A percentile compares a stretch with the other conserved stretches of the same genome.
These are phyloP conservation scores for Phengaris arion DNA, from an alignment of 2,888 invertebrate genomes.

Conservation along the genomic window DNA sequence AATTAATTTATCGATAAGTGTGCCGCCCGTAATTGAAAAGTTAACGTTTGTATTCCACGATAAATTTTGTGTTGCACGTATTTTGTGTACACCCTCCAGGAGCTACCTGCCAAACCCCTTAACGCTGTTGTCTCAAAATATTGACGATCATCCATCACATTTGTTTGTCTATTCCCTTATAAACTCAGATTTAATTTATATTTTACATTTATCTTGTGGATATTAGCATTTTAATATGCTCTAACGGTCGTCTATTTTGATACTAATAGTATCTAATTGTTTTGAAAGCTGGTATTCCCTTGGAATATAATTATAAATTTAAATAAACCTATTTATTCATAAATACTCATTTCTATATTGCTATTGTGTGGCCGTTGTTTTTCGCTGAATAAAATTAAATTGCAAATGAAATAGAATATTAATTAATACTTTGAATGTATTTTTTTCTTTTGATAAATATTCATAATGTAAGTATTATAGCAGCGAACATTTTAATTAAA, in stretches of 20 bases:
- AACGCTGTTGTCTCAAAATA: constrained; percentile 15
- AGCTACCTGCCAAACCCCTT: constrained; percentile 4
- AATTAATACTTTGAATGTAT: constrained; percentile 9
- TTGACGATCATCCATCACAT: constrained; percentile 18
- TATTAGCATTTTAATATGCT: not conserved
- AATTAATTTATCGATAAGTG: constrained; percentile 17
- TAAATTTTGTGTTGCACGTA: not conserved
- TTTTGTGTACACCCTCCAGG: not conserved
- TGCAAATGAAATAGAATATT: constrained; percentile 18
- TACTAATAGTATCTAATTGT: not conserved
- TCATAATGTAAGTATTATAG: constrained; percentile 3
- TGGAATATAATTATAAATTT: constrained; percentile 10
- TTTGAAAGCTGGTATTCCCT: not conserved
- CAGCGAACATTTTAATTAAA: constrained; percentile 12
- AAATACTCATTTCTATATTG: not conserved
- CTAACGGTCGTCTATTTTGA: not conserved
- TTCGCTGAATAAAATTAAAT: constrained; percentile 21
- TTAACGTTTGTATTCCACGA: constrained; percentile 15
- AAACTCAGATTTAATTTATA: constrained; percentile 12
- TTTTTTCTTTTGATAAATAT: constrained; percentile 13
- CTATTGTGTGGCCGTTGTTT: constrained; percentile 2
- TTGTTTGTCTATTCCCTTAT: not conserved
- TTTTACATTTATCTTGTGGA: not conserved
- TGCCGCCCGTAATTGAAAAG: constrained; percentile 18
- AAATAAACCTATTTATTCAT: constrained; percentile 15